Base-by-base conservation (phyloP, 2,113 vertebrate species). In the Oenanthe oenanthe region DNA sequence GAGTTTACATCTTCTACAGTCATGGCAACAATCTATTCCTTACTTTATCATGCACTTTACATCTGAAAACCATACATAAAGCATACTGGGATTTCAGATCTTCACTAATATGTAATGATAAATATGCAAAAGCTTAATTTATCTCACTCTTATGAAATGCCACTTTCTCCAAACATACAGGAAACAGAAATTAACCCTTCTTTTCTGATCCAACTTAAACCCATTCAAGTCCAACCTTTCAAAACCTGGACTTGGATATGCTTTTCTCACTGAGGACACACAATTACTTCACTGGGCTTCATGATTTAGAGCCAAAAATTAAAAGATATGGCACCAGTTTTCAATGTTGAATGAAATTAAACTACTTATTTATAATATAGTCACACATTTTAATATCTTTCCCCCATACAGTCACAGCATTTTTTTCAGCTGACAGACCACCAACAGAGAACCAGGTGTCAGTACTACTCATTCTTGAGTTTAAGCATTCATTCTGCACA, bases 391-490 rank as follows among this genome's bases (percentile, higher is more conserved):
- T 38, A 67, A 67, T 21, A 54, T 7, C 5, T 26, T 16, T 38
- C 18, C 31, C 31, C 6, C 42, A 36, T 47, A 17, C 1, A 47
- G 18, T 2, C 1, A 0, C 7, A 50, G 24, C 6, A 34, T 14
- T 68, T 57, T 51, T 77, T 57, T 45, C 34, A 61, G 58, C 57
- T 80, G n/a, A 85, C 18, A 93, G 63, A 79, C 10, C 58, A 54
- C 32, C 81, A 87, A 28, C 19, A 77, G 17, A 62, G 12, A 80
- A 79, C 13, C 43, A 63, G 29, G 24, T n/a, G 18, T 13, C 53
- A 81, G 31, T 36, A 32, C 78, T 72, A 53, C 38, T 76, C 68
- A 50, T 42, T 77, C 43, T 34, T 53, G 28, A 77, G 56, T 61
- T 78, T 63, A 87, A 80, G 21, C 26, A 38, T 32, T 73, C 50